phyloP scores from a whole-genome alignment of 2,888 invertebrate species.

The Globia sparganii region DNA sequence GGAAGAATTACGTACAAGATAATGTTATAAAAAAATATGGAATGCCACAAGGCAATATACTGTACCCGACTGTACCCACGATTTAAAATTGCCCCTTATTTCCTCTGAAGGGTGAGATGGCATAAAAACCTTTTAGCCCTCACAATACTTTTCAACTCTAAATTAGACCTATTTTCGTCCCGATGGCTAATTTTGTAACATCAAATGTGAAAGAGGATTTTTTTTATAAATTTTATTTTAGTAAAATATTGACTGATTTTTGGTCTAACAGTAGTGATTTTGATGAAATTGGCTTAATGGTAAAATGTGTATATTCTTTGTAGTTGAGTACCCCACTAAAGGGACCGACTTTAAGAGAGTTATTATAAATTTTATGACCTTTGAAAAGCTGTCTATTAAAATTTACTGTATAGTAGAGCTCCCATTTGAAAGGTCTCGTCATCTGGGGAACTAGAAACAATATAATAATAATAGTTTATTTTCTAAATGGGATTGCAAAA shows the following conservation, averaged over 20 bases:
- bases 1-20: background rate
- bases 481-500: too few relatives aligned
- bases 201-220: conserved; percentile 48
- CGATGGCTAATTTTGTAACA: conserved; percentile 70
- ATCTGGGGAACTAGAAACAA: background rate
- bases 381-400: conserved; percentile 11
- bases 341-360: background rate
- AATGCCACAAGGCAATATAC: background rate
- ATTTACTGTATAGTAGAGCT: background rate
- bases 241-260: conserved; percentile 44
- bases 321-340: background rate
- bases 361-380: background rate
- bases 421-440: background rate
- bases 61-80: conserved; percentile 67
- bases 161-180: conserved; percentile 75
- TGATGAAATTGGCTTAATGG: conserved; percentile 41
- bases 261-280: conserved; percentile 54
- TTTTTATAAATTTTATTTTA: conserved; percentile 12
- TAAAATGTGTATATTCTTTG: conserved; percentile 12
- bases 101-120: conserved; percentile 74
- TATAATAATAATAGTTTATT: too few relatives aligned
- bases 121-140: conserved; percentile 77
- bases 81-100: conserved; percentile 76
- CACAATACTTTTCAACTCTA: conserved; percentile 73
- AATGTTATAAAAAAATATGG: background rate